Evolutionary conservation across 1,140 invertebrate species (phyloP), one percentile per base, ranked within the genome.

Genomic region (Uloborus diversus): DNA sequence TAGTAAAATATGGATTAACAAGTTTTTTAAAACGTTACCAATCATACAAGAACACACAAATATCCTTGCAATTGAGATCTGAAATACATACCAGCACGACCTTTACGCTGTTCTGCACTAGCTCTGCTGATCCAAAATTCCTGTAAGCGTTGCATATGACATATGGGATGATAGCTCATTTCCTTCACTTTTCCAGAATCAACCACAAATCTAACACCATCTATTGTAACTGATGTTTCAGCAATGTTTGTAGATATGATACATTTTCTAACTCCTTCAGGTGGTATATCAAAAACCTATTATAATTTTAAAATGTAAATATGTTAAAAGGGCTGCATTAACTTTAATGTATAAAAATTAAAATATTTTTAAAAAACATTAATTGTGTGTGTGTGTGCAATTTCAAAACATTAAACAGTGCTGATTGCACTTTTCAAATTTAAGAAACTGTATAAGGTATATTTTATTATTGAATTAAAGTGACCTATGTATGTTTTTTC

Each of bases 211-310:
- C 97, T 88, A 79, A 99, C 94, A 4, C 97, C 98, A 88, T 99
- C 98, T 78, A 99, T 99, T 0, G 98, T 99, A 4, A 99, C 93
- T 4, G 97, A 99, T 0, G 98, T 99, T 89, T 99, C 98, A 0
- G 98, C 97, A 75, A 99, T 99, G 85, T 99, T 99, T n/a, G 98
- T 99, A 1, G 96, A 96, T 2, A 99, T 91, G 80, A 99, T 97
- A 86, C 97, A 99, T 88, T 99, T 99, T 80, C 98, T 89, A 1
- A 96, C 90, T 28, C 96, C 95, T 79, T 96, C 94, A 23, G 96
- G 97, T n/a, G 96, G 90, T 86, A 96, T 95, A 85, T 98, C 96
- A 87, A 99, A 99, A 5, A 98, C 95, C 93, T 94, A 81, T 28
- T 59, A 53, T 1, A 3, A n/a, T n/a, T 20, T 20, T 53, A 7